Percentiles rank a stretch among this genome's conserved stretches.
phyloP scores from a whole-genome alignment of 2,113 vertebrate genomes.

The Eublepharis macularius region DNA sequence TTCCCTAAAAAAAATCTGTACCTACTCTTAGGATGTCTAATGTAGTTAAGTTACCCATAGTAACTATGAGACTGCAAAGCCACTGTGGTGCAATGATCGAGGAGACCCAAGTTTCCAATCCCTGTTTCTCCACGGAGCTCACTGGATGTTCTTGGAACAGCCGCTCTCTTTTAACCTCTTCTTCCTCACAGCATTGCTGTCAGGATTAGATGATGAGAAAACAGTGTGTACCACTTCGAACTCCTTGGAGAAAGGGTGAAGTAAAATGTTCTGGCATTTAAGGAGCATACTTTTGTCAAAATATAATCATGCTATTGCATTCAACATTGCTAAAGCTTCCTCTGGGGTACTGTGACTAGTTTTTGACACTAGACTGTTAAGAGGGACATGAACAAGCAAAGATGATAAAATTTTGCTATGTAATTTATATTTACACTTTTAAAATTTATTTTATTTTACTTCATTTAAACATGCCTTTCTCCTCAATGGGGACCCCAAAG shows the following conservation, averaged over 20 bases:
- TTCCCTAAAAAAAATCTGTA: background rate
- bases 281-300: background rate
- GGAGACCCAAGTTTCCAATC: too few relatives aligned
- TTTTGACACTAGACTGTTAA: background rate
- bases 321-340: background rate
- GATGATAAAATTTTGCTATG: background rate
- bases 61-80: background rate
- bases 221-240: too few relatives aligned
- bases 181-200: too few relatives aligned
- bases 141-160: too few relatives aligned
- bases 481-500: too few relatives aligned
- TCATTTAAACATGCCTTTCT: too few relatives aligned
- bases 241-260: too few relatives aligned
- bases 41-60: background rate
- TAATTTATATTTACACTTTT: background rate
- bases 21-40: background rate
- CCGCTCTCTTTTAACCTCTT: too few relatives aligned
- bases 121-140: too few relatives aligned
- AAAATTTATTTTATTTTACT: too few relatives aligned
- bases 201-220: too few relatives aligned
- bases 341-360: background rate
- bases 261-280: background rate
- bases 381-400: background rate
- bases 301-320: background rate
- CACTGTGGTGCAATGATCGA: background rate